phyloP scores from a whole-genome alignment of 2,888 invertebrate genomes.

The Andrena camellia region DNA sequence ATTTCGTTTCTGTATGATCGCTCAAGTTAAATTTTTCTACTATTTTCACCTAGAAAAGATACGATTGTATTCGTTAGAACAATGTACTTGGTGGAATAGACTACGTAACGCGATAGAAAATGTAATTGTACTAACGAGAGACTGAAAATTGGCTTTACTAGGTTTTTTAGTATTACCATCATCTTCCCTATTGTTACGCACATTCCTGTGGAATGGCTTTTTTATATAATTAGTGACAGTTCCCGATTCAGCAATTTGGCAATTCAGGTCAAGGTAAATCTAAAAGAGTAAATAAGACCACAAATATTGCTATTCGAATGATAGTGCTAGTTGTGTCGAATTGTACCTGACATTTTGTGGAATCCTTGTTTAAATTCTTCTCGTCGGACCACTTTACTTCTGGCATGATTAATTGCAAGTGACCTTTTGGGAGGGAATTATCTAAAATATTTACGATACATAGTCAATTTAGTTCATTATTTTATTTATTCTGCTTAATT shows the following conservation, averaged over 20 bases:
- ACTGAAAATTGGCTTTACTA: not conserved
- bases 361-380: slow-evolving; percentile 6
- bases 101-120: not conserved
- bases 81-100: not conserved
- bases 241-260: slow-evolving; percentile 23
- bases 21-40: slow-evolving; percentile 31
- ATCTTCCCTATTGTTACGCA: not conserved
- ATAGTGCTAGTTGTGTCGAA: not conserved
- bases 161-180: not conserved
- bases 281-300: slow-evolving; percentile 38
- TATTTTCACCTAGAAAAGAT: slow-evolving; percentile 32
- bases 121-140: slow-evolving; percentile 15
- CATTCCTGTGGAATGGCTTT: not conserved
- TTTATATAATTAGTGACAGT: not conserved
- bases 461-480: not conserved
- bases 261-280: slow-evolving; percentile 64
- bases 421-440: not conserved
- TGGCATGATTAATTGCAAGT: slow-evolving; percentile 13
- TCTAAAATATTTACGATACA: slow-evolving; percentile 39
- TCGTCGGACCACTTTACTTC: not conserved
- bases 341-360: slow-evolving; percentile 58
- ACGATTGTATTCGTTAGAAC: not conserved
- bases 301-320: not conserved
- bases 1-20: slow-evolving; percentile 39
- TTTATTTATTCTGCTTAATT: not conserved